Evolutionary conservation across 2,888 invertebrate genomes (phyloP).

Genomic region (Rhagonycha fulva): DNA sequence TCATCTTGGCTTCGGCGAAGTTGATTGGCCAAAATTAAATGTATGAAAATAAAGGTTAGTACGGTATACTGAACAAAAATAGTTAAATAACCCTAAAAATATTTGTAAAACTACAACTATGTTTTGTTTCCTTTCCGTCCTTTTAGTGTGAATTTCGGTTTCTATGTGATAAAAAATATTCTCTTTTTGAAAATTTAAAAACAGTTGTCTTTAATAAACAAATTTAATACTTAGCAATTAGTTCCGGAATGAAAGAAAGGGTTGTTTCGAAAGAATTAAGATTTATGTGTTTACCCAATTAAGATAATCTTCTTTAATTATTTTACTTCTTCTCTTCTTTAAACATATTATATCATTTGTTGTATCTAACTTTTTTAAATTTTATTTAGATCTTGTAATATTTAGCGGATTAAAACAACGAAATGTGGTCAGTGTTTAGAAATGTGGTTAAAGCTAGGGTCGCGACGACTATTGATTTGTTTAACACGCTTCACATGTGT

Average conservation of each 20-base stretch:
- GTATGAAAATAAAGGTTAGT: background rate
- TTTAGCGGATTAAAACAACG: conserved; percentile 45
- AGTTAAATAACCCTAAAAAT: background rate
- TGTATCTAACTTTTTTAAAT: background rate
- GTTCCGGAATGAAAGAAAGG: no score
- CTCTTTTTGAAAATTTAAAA: no score
- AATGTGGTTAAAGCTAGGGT: conserved; percentile 40
- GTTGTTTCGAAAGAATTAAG: no score
- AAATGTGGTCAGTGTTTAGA: conserved; percentile 41
- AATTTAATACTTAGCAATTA: no score
- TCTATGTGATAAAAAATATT: no score
- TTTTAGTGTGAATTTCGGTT: no score
- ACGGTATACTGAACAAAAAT: background rate
- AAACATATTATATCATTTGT: background rate
- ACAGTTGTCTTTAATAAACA: no score
- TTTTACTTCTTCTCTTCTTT: background rate
- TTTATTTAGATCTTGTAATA: background rate
- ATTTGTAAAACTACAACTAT: background rate
- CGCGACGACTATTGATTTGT: conserved; percentile 52
- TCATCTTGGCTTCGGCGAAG: no score
- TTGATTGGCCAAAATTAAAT: no score
- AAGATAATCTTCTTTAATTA: background rate
- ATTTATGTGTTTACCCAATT: no score
- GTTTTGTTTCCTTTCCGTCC: no score
- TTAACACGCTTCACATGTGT: conserved; percentile 51